Conservation (phyloP, 1,140 invertebrate genomes). For the Calycopis cecrops region DNA sequence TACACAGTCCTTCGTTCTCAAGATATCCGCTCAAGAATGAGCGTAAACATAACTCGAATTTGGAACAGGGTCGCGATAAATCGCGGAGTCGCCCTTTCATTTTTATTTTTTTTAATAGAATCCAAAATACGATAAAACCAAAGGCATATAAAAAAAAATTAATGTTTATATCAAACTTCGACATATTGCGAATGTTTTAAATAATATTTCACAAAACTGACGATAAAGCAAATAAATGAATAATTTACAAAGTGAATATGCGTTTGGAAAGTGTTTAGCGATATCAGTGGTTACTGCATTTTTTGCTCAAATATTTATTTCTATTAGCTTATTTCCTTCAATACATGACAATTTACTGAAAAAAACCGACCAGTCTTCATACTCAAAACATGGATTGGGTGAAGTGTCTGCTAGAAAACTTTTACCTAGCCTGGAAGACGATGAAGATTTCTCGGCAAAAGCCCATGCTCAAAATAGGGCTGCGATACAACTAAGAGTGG, state of each 20-base stretch:
- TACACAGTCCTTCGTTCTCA: no score
- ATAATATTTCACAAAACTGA: no score
- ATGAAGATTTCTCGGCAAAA: constrained; percentile 45
- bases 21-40: no score
- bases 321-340: constrained; percentile 78
- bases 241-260: no score
- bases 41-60: constrained; percentile 67
- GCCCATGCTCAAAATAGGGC: constrained; percentile 33
- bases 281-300: constrained; percentile 79
- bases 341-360: constrained; percentile 74
- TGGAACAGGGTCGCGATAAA: constrained; percentile 34
- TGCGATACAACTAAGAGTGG: constrained; percentile 71
- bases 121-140: neutral
- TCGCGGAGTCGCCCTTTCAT: constrained; percentile 35
- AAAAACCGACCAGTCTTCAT: constrained; percentile 61
- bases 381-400: constrained; percentile 59
- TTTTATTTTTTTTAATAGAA: constrained; percentile 8
- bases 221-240: no score
- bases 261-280: constrained; percentile 77
- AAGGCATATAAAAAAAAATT: no score
- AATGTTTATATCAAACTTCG: no score
- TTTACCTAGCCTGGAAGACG: constrained; percentile 39
- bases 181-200: no score
- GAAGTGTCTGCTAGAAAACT: constrained; percentile 55
- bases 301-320: constrained; percentile 81